Evolutionary conservation across 2,888 invertebrate species (phyloP).

Genomic region (Aelia acuminata): DNA sequence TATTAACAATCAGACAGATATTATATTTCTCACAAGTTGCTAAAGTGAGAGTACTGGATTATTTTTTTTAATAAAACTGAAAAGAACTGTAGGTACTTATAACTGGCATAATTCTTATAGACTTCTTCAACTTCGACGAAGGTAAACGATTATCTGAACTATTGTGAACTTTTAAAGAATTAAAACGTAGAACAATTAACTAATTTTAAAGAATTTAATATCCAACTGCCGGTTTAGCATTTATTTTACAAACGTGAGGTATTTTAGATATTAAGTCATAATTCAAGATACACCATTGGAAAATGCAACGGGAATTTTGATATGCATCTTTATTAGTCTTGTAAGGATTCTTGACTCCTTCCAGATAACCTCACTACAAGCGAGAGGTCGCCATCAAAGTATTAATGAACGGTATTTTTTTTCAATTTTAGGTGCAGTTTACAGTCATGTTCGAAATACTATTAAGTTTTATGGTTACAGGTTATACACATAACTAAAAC

Average conservation of each 20-base stretch:
- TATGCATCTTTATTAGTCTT: constrained; percentile 20
- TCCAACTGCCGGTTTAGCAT: not conserved
- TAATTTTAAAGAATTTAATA: too few species aligned
- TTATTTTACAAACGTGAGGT: not conserved
- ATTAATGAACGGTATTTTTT: not conserved
- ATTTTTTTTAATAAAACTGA: not conserved
- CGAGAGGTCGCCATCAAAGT: not conserved
- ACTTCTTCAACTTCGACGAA: not conserved
- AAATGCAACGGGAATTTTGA: not conserved
- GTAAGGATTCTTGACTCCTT: not conserved
- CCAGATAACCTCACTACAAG: not conserved
- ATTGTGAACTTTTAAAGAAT: too few species aligned
- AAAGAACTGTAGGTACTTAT: not conserved
- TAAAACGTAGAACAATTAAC: too few species aligned
- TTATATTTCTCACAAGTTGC: not conserved
- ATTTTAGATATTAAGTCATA: not conserved
- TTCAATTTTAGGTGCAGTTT: not conserved
- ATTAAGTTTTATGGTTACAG: not conserved
- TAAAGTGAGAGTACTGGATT: not conserved
- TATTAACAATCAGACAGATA: not conserved
- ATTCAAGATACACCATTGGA: not conserved
- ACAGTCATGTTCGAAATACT: not conserved
- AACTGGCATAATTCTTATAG: not conserved
- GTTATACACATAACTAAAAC: not conserved
- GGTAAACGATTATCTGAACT: not conserved